A percentile compares a stretch with the other conserved stretches of the same genome.
These are phyloP conservation scores for Carpatolechia fugitivella DNA, from an alignment of 2,888 invertebrate genomes.

Conservation along the genomic window DNA sequence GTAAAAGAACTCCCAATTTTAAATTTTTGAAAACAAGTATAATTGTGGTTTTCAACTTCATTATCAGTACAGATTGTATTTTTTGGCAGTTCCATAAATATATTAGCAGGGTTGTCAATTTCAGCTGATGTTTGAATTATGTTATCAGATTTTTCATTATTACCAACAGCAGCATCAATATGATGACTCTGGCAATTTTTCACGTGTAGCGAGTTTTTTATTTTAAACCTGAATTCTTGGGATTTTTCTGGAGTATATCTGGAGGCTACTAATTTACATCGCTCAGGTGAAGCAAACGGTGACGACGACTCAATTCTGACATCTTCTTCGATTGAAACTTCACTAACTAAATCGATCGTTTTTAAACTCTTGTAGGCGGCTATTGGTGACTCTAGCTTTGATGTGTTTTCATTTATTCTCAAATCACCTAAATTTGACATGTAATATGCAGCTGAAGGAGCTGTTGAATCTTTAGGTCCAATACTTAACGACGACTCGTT, in stretches of 20 bases:
- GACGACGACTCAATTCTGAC: too few relatives aligned
- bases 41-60: not conserved
- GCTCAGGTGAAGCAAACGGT: not conserved
- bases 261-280: not conserved
- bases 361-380: not conserved
- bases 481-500: not conserved
- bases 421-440: not conserved
- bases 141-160: not conserved
- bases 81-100: not conserved
- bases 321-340: constrained; percentile 27
- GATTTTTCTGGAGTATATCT: not conserved
- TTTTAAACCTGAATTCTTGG: not conserved
- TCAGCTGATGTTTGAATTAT: not conserved
- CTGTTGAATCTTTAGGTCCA: not conserved
- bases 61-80: not conserved
- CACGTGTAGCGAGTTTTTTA: not conserved
- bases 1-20: not conserved
- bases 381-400: not conserved
- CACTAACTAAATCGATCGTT: not conserved
- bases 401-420: not conserved
- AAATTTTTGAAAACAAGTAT: not conserved
- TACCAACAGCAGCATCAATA: not conserved
- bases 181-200: not conserved
- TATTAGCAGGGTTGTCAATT: not conserved
- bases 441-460: too few relatives aligned